These are phyloP conservation scores for Dryobotodes eremita DNA, from an alignment of 2,888 invertebrate genomes.

Conservation along the genomic window DNA sequence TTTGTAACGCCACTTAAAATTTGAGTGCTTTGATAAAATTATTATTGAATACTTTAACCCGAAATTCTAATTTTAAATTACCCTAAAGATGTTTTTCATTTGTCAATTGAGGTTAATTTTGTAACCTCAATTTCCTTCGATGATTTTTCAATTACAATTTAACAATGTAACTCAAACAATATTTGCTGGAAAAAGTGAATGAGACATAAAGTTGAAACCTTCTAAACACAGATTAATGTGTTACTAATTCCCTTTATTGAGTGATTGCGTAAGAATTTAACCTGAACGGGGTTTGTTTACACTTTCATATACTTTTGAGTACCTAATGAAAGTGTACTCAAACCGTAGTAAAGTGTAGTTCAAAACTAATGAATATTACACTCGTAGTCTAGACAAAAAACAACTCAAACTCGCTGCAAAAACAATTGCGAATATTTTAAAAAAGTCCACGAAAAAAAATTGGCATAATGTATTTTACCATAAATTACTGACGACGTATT, in stretches of 20 bases:
- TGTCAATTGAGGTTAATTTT: neutral
- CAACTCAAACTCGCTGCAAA: neutral
- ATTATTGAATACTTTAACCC: neutral
- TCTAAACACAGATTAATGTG: neutral
- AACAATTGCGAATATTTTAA: neutral
- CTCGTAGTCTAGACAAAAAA: neutral
- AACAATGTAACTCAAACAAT: neutral
- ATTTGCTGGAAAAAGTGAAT: neutral
- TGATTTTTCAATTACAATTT: neutral
- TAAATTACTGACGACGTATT: constrained; percentile 81
- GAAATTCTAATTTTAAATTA: neutral
- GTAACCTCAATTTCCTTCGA: neutral
- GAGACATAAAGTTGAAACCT: neutral
- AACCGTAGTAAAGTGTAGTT: neutral
- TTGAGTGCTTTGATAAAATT: neutral
- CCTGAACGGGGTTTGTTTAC: neutral
- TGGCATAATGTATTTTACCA: constrained; percentile 71
- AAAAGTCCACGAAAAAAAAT: constrained; percentile 52
- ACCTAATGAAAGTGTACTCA: too few species aligned
- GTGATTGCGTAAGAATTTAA: neutral
- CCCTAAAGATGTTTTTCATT: neutral
- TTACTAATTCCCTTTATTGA: neutral
- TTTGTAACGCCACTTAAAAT: neutral
- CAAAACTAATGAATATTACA: neutral
- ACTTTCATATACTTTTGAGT: neutral